A percentile compares a stretch with the other conserved stretches of the same genome.
phyloP scores from a whole-genome alignment of 2,113 vertebrate species.

The Misgurnus anguillicaudatus region DNA sequence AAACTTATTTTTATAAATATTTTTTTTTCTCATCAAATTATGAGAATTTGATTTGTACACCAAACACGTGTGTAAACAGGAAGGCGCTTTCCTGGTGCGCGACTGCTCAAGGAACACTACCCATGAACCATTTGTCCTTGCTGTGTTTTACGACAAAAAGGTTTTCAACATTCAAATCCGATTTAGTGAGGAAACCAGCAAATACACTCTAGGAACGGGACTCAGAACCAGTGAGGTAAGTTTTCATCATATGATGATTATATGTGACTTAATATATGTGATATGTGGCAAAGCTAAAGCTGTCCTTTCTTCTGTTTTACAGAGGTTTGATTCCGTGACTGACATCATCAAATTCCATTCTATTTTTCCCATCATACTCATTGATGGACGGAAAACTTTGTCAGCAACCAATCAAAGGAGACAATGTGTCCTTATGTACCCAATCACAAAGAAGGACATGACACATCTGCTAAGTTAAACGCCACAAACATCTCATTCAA shows the following conservation, averaged over 20 bases:
- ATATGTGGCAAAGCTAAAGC: neutral
- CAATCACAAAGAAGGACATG: conserved; percentile 65
- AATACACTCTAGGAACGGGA: conserved; percentile 83
- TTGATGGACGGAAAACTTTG: conserved; percentile 77
- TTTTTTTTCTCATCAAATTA: too few relatives aligned
- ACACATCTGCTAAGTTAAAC: conserved; percentile 59
- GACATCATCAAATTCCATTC: conserved; percentile 88
- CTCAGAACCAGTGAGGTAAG: conserved; percentile 83
- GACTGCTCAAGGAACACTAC: conserved; percentile 78
- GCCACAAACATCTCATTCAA: too few relatives aligned
- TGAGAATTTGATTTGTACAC: too few relatives aligned
- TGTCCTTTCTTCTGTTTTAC: conserved; percentile 47
- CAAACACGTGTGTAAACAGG: conserved; percentile 63
- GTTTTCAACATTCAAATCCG: conserved; percentile 94
- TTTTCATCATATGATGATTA: conserved; percentile 26
- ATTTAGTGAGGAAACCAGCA: conserved; percentile 73
- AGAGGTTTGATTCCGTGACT: conserved; percentile 86
- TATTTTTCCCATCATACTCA: conserved; percentile 79
- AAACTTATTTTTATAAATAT: too few relatives aligned
- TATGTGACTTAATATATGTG: too few relatives aligned
- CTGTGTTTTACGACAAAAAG: conserved; percentile 79
- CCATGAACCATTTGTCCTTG: conserved; percentile 85
- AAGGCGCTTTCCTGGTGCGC: conserved; percentile 87
- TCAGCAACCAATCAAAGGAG: conserved; percentile 59
- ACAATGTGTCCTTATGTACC: conserved; percentile 78